Evolutionary conservation across 2,888 invertebrate genomes (phyloP).

Genomic region (Prostheceraeus crozeri): DNA sequence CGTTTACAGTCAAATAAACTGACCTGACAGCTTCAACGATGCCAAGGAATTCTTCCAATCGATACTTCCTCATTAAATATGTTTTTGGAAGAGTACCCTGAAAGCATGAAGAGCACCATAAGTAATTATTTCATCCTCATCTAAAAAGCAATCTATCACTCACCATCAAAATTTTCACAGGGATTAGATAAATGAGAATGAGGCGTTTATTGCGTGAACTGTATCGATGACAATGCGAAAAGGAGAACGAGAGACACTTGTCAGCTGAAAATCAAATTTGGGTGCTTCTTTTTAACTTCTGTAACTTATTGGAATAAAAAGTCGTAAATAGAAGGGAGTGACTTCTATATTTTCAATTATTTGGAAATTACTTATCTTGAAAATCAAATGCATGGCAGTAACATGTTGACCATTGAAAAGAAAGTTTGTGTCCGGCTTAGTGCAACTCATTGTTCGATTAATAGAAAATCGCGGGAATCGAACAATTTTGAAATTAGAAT

Average conservation of each 20-base stretch:
- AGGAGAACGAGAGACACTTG: constrained; percentile 81
- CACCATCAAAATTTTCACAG: constrained; percentile 84
- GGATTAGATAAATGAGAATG: constrained; percentile 86
- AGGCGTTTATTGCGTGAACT: constrained; percentile 75
- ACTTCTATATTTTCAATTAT: no score
- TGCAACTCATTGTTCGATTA: no score
- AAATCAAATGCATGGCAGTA: no score
- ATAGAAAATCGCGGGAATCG: no score
- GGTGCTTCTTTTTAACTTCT: no score
- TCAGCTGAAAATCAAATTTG: constrained; percentile 74
- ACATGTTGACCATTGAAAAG: no score
- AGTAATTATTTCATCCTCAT: not conserved
- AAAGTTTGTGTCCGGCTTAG: no score
- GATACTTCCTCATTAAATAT: constrained; percentile 74
- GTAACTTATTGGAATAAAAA: no score
- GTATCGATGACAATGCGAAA: constrained; percentile 74
- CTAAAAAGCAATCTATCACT: constrained; percentile 37
- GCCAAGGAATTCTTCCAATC: constrained; percentile 80
- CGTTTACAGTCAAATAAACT: constrained; percentile 31
- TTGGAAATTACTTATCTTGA: no score
- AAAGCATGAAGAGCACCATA: constrained; percentile 38
- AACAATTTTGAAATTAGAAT: no score
- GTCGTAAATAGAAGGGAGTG: no score
- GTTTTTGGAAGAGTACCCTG: constrained; percentile 82
- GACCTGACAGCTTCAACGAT: constrained; percentile 74